Base-by-base conservation (phyloP, 2,888 invertebrate genomes). In the Rhagonycha fulva region DNA sequence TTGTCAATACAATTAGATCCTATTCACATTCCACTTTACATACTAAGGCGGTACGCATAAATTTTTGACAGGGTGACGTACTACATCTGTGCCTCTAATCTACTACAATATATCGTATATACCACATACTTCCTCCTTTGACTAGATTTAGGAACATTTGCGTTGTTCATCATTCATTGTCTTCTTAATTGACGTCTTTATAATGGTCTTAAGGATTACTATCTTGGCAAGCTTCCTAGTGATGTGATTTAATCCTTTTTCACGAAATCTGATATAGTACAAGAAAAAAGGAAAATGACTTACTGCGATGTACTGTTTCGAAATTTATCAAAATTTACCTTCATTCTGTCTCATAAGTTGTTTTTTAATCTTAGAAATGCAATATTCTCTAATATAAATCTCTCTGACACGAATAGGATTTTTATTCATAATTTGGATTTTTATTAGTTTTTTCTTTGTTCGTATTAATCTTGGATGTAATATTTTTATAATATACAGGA, bases 91-190 rank as follows among this genome's bases (percentile, higher is more conserved):
- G 63, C 63, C 24, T 26, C 63, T 63, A 74, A 74, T 69, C 74
- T 72, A 74, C 68, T 74, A 47, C 47, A 47, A 47, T 47, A 68
- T 70, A 74, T 74, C 68, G 62, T 63, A 70, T 62, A 68, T 68
- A 62, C 74, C 69, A 60, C 72, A 72, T 68, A 68, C 74, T 74
- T 74, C 74, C 47, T 47, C 47, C 74, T 74, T 72, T 72, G 68
- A 72, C 72, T 72, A 72, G 72, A 70, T 69, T 70, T 71, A 67
- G 70, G 72, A 72, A 72, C 72, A 72, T 72, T 72, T 62, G 68
- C 68, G 60, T 63, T 63, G 68, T 76, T 76, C 72, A 76, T 72
- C 76, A 76, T 67, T 76, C 76, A 76, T 76, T 76, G 72, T 76
- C 72, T 72, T 66, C 76, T 72, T 72, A 76, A 72, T 76, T 71